Conservation (phyloP, 1,140 invertebrate species). For the Rhagoletis zephyria region DNA sequence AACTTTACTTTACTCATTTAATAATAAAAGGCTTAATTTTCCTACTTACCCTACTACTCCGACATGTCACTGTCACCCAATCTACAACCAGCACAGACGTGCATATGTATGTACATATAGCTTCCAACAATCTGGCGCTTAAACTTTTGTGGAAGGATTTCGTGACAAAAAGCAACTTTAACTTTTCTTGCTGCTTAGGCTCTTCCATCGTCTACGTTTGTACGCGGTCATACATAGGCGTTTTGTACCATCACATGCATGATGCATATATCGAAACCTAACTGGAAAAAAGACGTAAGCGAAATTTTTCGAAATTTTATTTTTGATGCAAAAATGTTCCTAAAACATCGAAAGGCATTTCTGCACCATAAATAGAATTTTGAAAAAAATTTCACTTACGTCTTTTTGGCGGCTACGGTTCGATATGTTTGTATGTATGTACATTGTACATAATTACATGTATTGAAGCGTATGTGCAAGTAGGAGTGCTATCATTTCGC, state of each 20-base stretch:
- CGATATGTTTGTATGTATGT: too few species aligned
- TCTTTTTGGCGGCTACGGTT: too few species aligned
- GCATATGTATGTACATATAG: not conserved
- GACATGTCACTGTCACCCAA: not conserved
- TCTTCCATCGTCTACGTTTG: not conserved
- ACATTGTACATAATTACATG: too few species aligned
- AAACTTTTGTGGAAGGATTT: conserved; percentile 58
- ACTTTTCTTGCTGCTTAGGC: not conserved
- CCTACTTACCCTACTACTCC: not conserved
- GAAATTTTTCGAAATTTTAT: too few species aligned
- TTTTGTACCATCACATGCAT: not conserved
- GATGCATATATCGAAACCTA: too few species aligned
- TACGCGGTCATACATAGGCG: not conserved
- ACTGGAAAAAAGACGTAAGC: too few species aligned
- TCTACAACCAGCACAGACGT: not conserved
- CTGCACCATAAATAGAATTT: too few species aligned
- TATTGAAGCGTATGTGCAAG: not conserved
- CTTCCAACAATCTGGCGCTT: conserved; percentile 18
- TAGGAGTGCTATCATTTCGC: not conserved
- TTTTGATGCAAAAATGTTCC: too few species aligned
- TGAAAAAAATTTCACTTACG: too few species aligned
- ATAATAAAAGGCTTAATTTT: not conserved
- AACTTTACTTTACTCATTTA: too few species aligned
- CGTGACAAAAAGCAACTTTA: conserved; percentile 72
- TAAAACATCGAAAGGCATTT: too few species aligned